Conservation (phyloP, 2,113 vertebrate genomes). For the Vireo altiloquus region DNA sequence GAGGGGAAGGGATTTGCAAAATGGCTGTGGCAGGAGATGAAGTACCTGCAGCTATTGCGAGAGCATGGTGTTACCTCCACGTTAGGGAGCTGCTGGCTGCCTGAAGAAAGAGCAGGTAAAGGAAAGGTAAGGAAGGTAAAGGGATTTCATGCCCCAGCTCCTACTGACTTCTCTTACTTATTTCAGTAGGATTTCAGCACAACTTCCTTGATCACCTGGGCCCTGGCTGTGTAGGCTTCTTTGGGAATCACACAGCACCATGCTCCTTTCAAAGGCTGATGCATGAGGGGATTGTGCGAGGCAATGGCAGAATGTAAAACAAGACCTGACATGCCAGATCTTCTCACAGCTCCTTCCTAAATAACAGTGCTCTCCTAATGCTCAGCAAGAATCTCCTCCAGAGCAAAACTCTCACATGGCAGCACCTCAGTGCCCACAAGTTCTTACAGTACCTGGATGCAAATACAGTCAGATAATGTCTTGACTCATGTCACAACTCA, state of each 20-base stretch:
- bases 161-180: background rate
- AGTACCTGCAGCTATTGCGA: background rate
- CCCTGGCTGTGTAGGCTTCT: background rate
- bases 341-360: background rate
- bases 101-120: background rate
- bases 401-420: background rate
- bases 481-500: background rate
- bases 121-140: background rate
- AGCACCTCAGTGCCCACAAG: background rate
- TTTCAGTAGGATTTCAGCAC: background rate
- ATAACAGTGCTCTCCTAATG: background rate
- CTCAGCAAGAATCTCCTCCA: background rate
- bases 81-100: background rate
- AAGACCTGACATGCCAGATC: background rate
- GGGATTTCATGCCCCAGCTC: background rate
- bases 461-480: background rate
- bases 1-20: background rate
- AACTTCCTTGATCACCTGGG: background rate
- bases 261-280: background rate
- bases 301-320: background rate
- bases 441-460: background rate
- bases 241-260: accelerated
- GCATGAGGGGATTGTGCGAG: background rate
- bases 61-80: accelerated
- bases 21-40: background rate